Base-by-base conservation (phyloP, 2,113 vertebrate genomes). In the Osmerus mordax region DNA sequence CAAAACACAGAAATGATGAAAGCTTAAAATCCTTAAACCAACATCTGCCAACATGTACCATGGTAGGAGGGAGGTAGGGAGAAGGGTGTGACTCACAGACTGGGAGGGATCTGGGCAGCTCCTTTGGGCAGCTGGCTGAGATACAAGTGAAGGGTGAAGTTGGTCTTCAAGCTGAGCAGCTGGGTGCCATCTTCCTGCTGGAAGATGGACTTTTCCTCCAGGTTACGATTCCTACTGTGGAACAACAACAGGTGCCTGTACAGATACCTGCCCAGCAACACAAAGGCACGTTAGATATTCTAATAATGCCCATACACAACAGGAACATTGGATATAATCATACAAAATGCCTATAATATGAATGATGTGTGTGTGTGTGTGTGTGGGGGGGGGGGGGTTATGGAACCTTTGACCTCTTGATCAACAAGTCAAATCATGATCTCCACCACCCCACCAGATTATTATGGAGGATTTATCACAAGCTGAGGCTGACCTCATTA, bases 121-220 rank as follows among this genome's bases (percentile, higher is more conserved):
- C 97, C 97, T 91, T 97, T 96, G 14, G 97, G 97, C 36, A 98
- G 83, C 19, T 96, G 94, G 87, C 95, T 99, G 83, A 99, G 78
- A 71, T 97, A 99, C 8, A 99, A 93, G 77, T 94, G 94, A 12
- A 99, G 23, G 6, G 85, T 87, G 77, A 90, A 79, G 59, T 91
- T 90, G n/a, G 85, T 92, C 84, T 96, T 98, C 4, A 99, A 72
- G 72, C 87, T 88, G 70, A 98, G 94, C 29, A 98, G 89, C 74
- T 88, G 84, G 0, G 92, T 93, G 70, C 67, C 87, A 71, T 89
- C 79, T 69, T 89, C 92, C 47, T 72, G 79, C 78, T 94, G 92
- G 87, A 98, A 98, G 73, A 98, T 74, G 0, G 96, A 98, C 70
- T 91, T 94, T 75, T 94, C 90, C 28, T 77, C 90, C 89, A 95